Percentiles rank a stretch among this genome's conserved stretches.
phyloP scores from a whole-genome alignment of 2,888 invertebrate genomes.

The Resseliella maxima region DNA sequence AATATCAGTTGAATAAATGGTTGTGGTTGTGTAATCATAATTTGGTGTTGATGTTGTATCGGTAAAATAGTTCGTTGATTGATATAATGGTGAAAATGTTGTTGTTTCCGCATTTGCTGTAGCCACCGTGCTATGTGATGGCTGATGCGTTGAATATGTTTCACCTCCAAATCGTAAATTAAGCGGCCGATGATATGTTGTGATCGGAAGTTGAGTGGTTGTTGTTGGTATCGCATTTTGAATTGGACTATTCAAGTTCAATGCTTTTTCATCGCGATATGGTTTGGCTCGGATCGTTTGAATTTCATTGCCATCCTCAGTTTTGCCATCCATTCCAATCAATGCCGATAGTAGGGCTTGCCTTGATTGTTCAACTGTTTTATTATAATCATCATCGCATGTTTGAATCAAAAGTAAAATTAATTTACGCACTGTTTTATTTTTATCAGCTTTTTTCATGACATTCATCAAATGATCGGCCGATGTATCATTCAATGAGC shows the following conservation, averaged over 20 bases:
- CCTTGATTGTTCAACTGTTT: conserved; percentile 77
- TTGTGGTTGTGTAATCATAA: background rate
- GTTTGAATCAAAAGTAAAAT: conserved; percentile 82
- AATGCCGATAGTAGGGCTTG: conserved; percentile 77
- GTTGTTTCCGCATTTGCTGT: background rate
- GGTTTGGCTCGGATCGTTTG: conserved; percentile 60
- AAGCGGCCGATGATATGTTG: conserved; percentile 56
- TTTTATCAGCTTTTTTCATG: conserved; percentile 84
- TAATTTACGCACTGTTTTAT: conserved; percentile 79
- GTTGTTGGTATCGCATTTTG: conserved; percentile 1
- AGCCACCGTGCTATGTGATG: background rate
- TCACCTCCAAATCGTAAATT: background rate
- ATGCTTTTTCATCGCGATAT: conserved; percentile 60
- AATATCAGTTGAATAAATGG: background rate
- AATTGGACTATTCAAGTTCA: conserved; percentile 31
- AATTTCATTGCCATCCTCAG: conserved; percentile 62
- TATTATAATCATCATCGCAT: conserved; percentile 77
- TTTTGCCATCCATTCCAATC: conserved; percentile 71
- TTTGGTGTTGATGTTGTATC: conserved; percentile 14
- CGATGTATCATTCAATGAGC: conserved; percentile 79
- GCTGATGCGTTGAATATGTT: background rate
- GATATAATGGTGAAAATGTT: conserved; percentile 20
- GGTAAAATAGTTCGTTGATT: background rate
- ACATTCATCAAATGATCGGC: conserved; percentile 80
- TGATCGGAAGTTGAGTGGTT: conserved; percentile 59